These are phyloP conservation scores for Trematomus loennbergii DNA, from an alignment of 2,113 vertebrate species.

Conservation along the genomic window DNA sequence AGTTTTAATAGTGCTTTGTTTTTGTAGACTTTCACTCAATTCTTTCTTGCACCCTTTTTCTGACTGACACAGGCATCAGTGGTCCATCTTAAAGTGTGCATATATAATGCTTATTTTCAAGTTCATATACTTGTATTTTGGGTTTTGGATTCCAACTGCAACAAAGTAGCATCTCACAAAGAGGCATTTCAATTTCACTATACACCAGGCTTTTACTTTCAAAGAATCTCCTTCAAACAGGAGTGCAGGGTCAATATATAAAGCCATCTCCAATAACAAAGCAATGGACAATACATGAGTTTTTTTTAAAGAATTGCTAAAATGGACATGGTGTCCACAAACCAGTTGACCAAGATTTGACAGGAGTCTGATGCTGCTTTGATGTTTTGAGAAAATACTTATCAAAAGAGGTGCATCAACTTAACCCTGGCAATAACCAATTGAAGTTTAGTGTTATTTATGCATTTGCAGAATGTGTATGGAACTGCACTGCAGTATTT, in stretches of 20 bases:
- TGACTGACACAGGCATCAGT: background rate
- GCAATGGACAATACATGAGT: background rate
- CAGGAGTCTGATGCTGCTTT: background rate
- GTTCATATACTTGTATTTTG: too few species aligned
- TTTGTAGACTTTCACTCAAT: background rate
- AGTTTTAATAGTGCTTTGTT: background rate
- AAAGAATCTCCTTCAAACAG: background rate
- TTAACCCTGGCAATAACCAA: background rate
- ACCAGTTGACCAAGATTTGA: background rate
- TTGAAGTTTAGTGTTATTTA: conserved; percentile 23
- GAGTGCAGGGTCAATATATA: background rate
- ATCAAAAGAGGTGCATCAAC: background rate
- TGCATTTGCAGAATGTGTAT: background rate
- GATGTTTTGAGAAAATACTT: background rate
- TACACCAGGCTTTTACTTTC: background rate
- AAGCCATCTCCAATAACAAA: background rate
- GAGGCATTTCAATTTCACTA: background rate
- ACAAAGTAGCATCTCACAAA: background rate
- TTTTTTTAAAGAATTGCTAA: background rate
- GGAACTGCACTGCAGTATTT: background rate
- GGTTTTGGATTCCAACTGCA: background rate
- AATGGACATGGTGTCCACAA: background rate
- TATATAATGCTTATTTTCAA: too few species aligned
- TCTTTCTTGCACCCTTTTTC: background rate
- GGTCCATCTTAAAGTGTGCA: background rate